Conservation (phyloP, 2,113 vertebrate genomes). For the Chionis minor region DNA sequence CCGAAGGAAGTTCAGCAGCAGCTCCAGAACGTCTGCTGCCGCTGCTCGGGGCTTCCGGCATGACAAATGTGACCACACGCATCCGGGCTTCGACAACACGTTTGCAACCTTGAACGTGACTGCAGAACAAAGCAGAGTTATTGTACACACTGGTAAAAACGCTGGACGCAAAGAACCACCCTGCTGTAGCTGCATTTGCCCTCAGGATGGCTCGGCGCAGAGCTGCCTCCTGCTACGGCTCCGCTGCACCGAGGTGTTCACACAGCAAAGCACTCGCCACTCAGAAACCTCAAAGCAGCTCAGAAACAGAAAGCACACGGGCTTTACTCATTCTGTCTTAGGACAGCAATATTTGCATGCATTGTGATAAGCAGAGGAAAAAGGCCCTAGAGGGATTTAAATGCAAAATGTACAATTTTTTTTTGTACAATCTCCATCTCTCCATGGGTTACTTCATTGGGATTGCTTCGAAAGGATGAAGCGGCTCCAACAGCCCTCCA, state of each 20-base stretch:
- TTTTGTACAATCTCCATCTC: background rate
- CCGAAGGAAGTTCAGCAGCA: background rate
- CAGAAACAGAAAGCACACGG: background rate
- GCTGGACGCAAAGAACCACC: background rate
- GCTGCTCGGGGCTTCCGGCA: background rate
- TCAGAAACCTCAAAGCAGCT: background rate
- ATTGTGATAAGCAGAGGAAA: background rate
- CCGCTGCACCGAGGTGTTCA: background rate
- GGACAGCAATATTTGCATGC: background rate
- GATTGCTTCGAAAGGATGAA: background rate
- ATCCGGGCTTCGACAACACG: background rate
- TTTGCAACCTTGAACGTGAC: background rate
- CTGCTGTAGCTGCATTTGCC: background rate
- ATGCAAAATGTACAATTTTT: rapidly evolving
- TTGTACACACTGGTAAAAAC: background rate
- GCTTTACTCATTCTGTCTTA: background rate
- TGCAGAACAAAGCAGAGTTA: background rate
- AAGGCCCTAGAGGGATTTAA: background rate
- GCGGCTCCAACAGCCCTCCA: background rate
- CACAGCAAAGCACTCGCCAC: rapidly evolving
- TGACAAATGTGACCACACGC: rapidly evolving
- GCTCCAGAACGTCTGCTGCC: background rate
- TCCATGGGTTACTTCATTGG: background rate
- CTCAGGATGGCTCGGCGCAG: background rate
- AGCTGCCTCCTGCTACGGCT: background rate